These are phyloP conservation scores for Dendronephthya gigantea DNA, from an alignment of 64 coral and sea anemone genomes.

Conservation along the genomic window DNA sequence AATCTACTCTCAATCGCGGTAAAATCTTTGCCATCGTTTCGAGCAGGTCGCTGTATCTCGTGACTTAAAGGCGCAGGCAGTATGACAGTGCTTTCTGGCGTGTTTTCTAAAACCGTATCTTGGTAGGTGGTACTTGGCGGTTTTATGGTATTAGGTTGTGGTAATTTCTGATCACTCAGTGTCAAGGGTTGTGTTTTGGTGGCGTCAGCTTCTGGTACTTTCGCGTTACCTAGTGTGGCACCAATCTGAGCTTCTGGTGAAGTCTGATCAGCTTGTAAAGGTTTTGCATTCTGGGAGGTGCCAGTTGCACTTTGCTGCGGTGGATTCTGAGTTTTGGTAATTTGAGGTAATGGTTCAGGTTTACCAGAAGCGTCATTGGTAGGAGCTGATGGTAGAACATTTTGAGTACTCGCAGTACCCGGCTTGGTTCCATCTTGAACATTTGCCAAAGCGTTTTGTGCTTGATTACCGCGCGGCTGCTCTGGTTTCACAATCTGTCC, in stretches of 20 bases:
- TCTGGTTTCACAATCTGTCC: not conserved
- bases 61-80: not conserved
- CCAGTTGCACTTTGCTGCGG: not conserved
- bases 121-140: not conserved
- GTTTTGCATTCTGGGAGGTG: no score
- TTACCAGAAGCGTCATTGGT: not conserved
- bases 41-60: not conserved
- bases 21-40: not conserved
- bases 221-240: not conserved
- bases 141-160: no score
- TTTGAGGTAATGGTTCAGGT: not conserved
- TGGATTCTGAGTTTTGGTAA: not conserved
- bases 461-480: no score
- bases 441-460: no score
- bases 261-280: not conserved
- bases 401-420: not conserved
- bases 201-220: not conserved
- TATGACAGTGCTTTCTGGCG: not conserved
- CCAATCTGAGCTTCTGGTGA: not conserved
- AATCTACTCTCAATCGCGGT: not conserved
- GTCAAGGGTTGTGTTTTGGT: not conserved
- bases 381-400: not conserved
- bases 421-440: not conserved
- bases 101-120: not conserved
- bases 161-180: not conserved